A percentile compares a stretch with the other conserved stretches of the same genome.
These are phyloP conservation scores for Lordiphosa stackelbergi DNA, from an alignment of 1,140 invertebrate genomes.

Conservation along the genomic window DNA sequence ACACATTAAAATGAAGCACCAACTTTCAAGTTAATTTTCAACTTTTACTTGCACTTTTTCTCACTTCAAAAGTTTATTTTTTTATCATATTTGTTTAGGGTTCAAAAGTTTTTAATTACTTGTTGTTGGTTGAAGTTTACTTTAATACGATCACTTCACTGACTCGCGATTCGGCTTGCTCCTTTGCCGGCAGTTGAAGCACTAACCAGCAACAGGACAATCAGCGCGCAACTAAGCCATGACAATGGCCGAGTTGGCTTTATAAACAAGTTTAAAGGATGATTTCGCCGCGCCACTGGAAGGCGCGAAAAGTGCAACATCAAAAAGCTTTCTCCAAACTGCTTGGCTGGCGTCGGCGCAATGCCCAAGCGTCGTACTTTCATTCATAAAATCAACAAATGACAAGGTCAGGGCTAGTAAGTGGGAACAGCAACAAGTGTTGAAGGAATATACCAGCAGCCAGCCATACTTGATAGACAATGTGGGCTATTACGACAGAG, in stretches of 20 bases:
- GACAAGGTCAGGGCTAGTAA: constrained; percentile 55
- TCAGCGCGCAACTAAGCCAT: constrained; percentile 65
- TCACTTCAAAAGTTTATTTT: too few species aligned
- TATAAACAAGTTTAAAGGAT: constrained; percentile 35
- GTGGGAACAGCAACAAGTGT: constrained; percentile 40
- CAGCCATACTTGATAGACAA: too few species aligned
- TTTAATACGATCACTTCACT: neutral
- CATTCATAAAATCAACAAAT: constrained; percentile 69
- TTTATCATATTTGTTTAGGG: too few species aligned
- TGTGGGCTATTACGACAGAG: too few species aligned
- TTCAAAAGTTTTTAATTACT: too few species aligned
- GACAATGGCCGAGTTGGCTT: constrained; percentile 48
- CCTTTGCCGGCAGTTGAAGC: constrained; percentile 4
- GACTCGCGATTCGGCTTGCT: neutral
- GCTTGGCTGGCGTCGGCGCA: constrained; percentile 31
- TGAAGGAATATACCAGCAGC: neutral
- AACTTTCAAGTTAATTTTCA: too few species aligned
- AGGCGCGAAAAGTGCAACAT: constrained; percentile 47
- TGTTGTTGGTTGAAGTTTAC: too few species aligned
- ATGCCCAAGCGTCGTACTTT: constrained; percentile 14
- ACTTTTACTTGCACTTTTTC: too few species aligned
- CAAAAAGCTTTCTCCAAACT: constrained; percentile 37
- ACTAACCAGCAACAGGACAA: constrained; percentile 30
- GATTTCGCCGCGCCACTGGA: constrained; percentile 43
- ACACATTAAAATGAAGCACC: too few species aligned